Evolutionary conservation across 2,113 vertebrate genomes (phyloP).

Genomic region (Dromiciops gliroides): DNA sequence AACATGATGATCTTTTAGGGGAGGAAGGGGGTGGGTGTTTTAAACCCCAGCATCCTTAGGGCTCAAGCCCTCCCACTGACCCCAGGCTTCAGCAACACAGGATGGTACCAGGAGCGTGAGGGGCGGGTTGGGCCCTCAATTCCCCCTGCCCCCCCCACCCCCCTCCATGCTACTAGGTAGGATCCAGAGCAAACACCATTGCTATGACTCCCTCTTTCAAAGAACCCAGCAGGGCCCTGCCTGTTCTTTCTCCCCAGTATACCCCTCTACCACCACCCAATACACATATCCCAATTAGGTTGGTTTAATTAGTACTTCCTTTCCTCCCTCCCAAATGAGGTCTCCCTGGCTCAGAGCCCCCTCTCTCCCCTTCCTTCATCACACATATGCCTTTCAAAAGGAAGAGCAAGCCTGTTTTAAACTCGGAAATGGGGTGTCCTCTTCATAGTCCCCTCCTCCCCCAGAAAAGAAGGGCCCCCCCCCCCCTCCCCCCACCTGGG

Average conservation of each 20-base stretch:
- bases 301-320: not conserved
- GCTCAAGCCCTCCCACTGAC: slow-evolving; percentile 26
- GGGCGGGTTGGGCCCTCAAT: not conserved
- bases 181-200: slow-evolving; percentile 35
- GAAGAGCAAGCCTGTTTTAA: slow-evolving; percentile 31
- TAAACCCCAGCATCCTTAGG: slow-evolving; percentile 47
- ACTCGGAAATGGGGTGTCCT: slow-evolving; percentile 41
- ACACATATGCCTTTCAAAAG: not conserved
- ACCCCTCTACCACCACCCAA: not conserved
- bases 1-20: not conserved
- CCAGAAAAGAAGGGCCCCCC: not conserved
- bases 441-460: slow-evolving; percentile 22
- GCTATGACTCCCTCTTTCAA: not conserved
- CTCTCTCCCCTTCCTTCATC: not conserved
- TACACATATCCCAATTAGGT: not conserved
- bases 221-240: not conserved
- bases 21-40: not conserved
- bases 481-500: not conserved
- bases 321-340: not conserved
- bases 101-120: slow-evolving; percentile 22
- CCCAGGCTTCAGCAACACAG: slow-evolving; percentile 64
- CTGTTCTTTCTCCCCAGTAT: not conserved
- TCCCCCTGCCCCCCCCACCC: not conserved
- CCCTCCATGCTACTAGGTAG: slow-evolving; percentile 13
- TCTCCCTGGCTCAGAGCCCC: not conserved